Base-by-base conservation (phyloP, 2,888 invertebrate genomes). In the Pandemis cinnamomeana region DNA sequence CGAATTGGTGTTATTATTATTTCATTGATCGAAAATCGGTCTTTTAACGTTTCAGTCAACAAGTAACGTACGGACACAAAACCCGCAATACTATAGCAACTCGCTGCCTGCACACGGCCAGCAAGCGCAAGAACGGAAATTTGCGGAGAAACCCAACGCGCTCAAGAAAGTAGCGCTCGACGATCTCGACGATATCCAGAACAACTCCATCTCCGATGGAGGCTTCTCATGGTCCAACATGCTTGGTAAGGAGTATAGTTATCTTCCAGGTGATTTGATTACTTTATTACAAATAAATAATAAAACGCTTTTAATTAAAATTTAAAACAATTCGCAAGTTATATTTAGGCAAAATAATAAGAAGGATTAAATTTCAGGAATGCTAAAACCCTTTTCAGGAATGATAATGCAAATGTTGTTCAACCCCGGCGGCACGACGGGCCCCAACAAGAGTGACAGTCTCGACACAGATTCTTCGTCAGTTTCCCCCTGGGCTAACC, bases 171-270 rank as follows among this genome's bases (percentile, higher is more conserved):
- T 98, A 5, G 96, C 96, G 3, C 89, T 97, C 48, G 97, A 97
- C 82, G 97, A 98, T 86, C 89, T 98, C 77, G 97, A 97, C 80
- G 98, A 98, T 81, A 95, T 97, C 78, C 96, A 96, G 86, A 97
- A 96, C 77, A 98, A 98, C 91, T 96, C 97, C 79, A 97, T 98
- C 82, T 96, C 96, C 73, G 96, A 97, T 79, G 94, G 95, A 67
- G 97, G 97, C 71, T 98, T 98, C 89, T 97, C 98, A 27, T 98
- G 98, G 98, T 96, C 97, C 67, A 98, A 97, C 89, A 96, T 98
- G 95, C 92, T 98, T 82, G 96, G 96, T 95, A 85, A 84, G 86
- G 87, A 83, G 84, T 78, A 64, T 66, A 69, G 67, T 76, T 70
- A 41, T 71, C 55, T 67, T 53, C 67, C 74, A 74, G 74, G 74